These are phyloP conservation scores for Plecotus auritus DNA, from an alignment of 2,113 vertebrate species.

Conservation along the genomic window DNA sequence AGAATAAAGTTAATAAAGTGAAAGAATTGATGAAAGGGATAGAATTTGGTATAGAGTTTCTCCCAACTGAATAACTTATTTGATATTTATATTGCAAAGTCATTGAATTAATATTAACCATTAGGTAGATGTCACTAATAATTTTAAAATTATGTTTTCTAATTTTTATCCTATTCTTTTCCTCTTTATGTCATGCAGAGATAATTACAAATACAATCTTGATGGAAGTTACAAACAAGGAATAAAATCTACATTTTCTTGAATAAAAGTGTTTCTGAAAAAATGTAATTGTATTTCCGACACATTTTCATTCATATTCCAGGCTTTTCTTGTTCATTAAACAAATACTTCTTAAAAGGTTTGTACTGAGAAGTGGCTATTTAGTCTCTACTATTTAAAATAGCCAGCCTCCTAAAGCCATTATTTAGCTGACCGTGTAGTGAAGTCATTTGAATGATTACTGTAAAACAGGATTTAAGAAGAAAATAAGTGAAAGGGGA, in stretches of 20 bases:
- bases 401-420: background rate
- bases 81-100: background rate
- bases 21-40: background rate
- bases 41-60: background rate
- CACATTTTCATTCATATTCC: slow-evolving; percentile 2
- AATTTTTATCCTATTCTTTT: background rate
- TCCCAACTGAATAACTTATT: background rate
- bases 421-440: slow-evolving; percentile 39
- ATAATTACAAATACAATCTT: background rate
- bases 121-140: background rate
- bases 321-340: slow-evolving; percentile 3
- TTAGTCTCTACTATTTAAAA: slow-evolving; percentile 41
- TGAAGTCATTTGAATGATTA: slow-evolving; percentile 64
- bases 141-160: background rate
- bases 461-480: slow-evolving; percentile 68
- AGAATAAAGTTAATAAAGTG: background rate
- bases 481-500: slow-evolving; percentile 44
- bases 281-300: background rate
- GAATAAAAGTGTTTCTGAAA: background rate
- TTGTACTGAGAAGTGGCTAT: slow-evolving; percentile 8
- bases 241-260: background rate
- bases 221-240: background rate
- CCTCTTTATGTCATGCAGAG: background rate
- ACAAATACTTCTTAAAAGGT: slow-evolving; percentile 37
- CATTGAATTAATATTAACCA: background rate